A percentile compares a stretch with the other conserved stretches of the same genome.
phyloP scores from a whole-genome alignment of 2,888 invertebrate species.

The Scrobipalpa atriplicella region DNA sequence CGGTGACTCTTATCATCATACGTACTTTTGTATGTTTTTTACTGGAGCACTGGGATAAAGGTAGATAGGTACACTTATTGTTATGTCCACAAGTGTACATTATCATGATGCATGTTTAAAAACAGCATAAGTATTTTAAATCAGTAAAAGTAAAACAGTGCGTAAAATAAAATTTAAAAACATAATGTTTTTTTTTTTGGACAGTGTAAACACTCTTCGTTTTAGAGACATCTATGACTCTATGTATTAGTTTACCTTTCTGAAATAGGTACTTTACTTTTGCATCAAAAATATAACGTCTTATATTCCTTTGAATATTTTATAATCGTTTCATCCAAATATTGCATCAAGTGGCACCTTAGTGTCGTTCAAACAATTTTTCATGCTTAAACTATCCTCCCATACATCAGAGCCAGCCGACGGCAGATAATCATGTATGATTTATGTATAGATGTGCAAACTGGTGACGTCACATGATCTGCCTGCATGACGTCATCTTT shows the following conservation, averaged over 20 bases:
- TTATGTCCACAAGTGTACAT: no score
- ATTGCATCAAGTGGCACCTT: neutral
- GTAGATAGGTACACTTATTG: no score
- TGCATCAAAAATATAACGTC: neutral
- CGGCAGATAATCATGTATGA: constrained; percentile 53
- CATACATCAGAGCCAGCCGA: constrained; percentile 46
- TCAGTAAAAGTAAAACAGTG: no score
- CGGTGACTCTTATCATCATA: neutral
- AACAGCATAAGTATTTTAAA: no score
- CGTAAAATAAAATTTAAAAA: no score
- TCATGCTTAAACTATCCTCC: constrained; percentile 25
- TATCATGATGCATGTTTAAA: no score
- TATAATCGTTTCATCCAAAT: neutral
- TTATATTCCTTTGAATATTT: neutral
- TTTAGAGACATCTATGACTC: no score
- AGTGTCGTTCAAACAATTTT: constrained; percentile 1
- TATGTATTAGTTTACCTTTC: no score
- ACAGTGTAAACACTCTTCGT: no score
- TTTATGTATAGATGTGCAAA: constrained; percentile 46
- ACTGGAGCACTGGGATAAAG: no score
- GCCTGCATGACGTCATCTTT: constrained; percentile 14
- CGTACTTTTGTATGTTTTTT: neutral
- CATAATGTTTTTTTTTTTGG: no score
- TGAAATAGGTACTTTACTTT: no score
- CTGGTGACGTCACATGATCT: constrained; percentile 25